Evolutionary conservation across 2,113 vertebrate species (phyloP).

Genomic region (Peromyscus leucopus): DNA sequence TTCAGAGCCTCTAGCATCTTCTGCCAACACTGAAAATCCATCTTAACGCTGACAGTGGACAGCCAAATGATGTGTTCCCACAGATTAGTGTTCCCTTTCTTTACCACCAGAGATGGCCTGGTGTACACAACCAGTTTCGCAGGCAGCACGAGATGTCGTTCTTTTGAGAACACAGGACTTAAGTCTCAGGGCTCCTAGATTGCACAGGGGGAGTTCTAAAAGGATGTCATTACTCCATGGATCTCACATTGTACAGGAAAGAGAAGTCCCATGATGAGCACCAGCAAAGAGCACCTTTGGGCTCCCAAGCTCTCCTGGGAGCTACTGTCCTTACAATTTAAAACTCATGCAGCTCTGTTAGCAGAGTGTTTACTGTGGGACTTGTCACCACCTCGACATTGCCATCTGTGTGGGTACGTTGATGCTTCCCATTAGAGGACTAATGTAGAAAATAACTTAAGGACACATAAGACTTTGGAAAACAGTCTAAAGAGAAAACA

Average conservation of each 20-base stretch:
- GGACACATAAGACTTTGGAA: neutral
- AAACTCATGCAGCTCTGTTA: slow-evolving; percentile 41
- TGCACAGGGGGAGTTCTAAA: slow-evolving; percentile 65
- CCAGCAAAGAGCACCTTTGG: slow-evolving; percentile 66
- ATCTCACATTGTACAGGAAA: slow-evolving; percentile 13
- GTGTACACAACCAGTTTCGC: neutral
- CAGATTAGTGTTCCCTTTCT: slow-evolving; percentile 49
- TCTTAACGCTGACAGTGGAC: neutral
- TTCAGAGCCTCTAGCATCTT: neutral
- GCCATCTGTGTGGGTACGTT: neutral
- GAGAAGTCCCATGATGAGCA: slow-evolving; percentile 48
- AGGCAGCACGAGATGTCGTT: slow-evolving; percentile 25
- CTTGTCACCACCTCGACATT: neutral
- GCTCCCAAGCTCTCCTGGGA: slow-evolving; percentile 47
- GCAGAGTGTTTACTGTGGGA: neutral
- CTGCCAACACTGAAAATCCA: slow-evolving; percentile 48
- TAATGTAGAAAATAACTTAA: slow-evolving; percentile 28
- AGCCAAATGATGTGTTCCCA: neutral
- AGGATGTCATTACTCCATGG: slow-evolving; percentile 33
- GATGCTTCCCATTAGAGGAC: neutral
- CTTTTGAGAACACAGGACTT: slow-evolving; percentile 72
- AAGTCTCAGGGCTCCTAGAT: slow-evolving; percentile 67
- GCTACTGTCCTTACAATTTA: slow-evolving; percentile 1
- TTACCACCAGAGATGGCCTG: slow-evolving; percentile 52
- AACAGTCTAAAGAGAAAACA: neutral